Base-by-base conservation (phyloP, 1,140 invertebrate species). In the Orussus abietinus region DNA sequence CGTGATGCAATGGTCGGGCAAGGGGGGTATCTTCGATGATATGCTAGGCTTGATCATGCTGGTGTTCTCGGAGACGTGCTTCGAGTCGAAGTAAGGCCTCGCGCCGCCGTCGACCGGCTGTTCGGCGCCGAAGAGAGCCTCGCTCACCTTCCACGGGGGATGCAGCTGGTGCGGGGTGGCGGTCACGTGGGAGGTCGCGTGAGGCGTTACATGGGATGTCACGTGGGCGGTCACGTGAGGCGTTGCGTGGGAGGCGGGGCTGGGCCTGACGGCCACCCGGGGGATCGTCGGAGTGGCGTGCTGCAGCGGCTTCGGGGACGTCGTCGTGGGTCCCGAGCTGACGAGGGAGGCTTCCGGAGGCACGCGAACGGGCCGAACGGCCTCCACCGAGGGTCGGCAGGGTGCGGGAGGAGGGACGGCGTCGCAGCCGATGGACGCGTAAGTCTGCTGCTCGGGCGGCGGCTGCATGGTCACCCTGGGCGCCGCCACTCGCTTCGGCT, bases 41-140 rank as follows among this genome's bases (percentile, higher is more conserved):
- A 69, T 51, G 53, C 64, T 71, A 6, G 67, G 65, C 11, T 72
- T 70, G 39, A 72, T 70, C 67, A 70, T 72, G 21, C 67, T 72
- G 4, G 69, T 72, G 30, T 70, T 70, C 26, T 72, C 64, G 0
- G 69, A 69, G 3, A 70, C 69, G 15, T 69, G 61, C 20, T 72
- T 70, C 0, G 69, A 70, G 14, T 72, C 69, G 7, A 66, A 69
- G 18, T 72, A 72, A 0, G 69, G 69, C 17, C 66, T 46, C 2
- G 61, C 58, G 25, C 40, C 65, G 31, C 62, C 65, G 33, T 40
- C 64, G 13, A 67, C 63, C 6, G 53, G 47, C 30, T 72, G 65
- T 14, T 69, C 64, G 1, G 57, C 37, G 0, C 54, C 57, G 3
- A 70, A 57, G 0, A 65, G 1, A 5, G 64, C 44, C n/a, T 72